phyloP scores from a whole-genome alignment of 2,797 vertebrate species.

The Malacoctenus gilli region DNA sequence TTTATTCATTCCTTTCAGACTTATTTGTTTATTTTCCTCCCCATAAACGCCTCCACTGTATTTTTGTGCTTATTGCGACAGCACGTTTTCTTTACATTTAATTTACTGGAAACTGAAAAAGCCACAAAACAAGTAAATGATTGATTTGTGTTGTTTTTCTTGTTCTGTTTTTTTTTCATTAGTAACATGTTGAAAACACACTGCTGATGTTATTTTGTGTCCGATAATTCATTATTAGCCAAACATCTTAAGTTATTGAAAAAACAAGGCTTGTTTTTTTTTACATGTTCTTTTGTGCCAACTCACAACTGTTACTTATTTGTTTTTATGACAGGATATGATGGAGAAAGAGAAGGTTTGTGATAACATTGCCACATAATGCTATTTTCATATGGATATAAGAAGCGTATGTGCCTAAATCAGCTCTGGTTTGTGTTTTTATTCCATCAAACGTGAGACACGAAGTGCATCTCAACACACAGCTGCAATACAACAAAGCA shows the following conservation, averaged over 20 bases:
- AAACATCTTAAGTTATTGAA: conserved; percentile 73
- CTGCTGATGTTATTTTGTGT: conserved; percentile 37
- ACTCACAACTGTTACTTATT: conserved; percentile 72
- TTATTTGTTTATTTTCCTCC: conserved; percentile 5
- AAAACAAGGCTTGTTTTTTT: conserved; percentile 32
- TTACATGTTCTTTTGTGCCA: conserved; percentile 15
- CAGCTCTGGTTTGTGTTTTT: conserved; percentile 48
- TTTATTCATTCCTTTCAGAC: conserved; percentile 28
- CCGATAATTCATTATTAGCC: conserved; percentile 44
- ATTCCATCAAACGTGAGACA: too few species aligned
- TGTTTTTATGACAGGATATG: conserved; percentile 51
- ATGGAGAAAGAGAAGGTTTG: conserved; percentile 57
- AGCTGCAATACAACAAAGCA: too few species aligned
- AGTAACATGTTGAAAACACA: conserved; percentile 25
- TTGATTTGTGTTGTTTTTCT: conserved; percentile 16
- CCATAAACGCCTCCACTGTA: not conserved
- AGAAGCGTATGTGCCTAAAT: conserved; percentile 64
- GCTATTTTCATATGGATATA: conserved; percentile 76
- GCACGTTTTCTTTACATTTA: conserved; percentile 9
- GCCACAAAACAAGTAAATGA: conserved; percentile 1
- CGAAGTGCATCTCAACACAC: not conserved
- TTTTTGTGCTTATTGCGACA: conserved; percentile 9
- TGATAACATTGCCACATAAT: conserved; percentile 70
- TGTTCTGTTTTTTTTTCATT: conserved; percentile 12
- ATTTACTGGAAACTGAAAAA: conserved; percentile 10